Evolutionary conservation across 92 coral and sea anemone species (phyloP).

Genomic region (Actinostola sp.): DNA sequence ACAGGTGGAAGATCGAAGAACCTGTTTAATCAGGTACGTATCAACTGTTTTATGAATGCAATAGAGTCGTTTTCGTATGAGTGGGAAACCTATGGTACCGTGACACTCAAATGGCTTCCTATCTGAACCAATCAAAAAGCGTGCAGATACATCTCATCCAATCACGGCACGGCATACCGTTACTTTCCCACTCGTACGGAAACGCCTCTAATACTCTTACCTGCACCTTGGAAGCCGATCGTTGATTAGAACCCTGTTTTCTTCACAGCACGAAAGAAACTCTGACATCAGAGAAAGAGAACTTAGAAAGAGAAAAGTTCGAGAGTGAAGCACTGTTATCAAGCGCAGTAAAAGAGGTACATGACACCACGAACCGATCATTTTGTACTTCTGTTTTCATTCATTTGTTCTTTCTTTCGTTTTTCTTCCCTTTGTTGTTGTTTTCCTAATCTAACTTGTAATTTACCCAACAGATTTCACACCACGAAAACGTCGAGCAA

Average conservation of each 20-base stretch:
- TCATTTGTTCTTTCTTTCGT: neutral
- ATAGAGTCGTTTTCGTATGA: neutral
- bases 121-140: too few relatives aligned
- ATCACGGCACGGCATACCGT: too few relatives aligned
- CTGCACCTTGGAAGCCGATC: too few relatives aligned
- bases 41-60: neutral
- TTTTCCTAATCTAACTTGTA: too few relatives aligned
- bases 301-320: constrained; percentile 28
- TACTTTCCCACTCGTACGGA: too few relatives aligned
- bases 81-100: too few relatives aligned
- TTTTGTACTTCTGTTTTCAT: neutral
- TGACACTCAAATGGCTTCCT: too few relatives aligned
- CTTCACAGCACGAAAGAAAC: constrained; percentile 25
- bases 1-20: constrained; percentile 8
- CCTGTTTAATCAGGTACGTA: constrained; percentile 20
- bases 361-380: neutral
- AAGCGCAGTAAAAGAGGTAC: constrained; percentile 6
- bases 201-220: too few relatives aligned
- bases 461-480: neutral
- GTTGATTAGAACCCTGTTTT: too few relatives aligned
- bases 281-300: constrained; percentile 34
- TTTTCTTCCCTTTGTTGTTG: neutral
- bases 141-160: too few relatives aligned
- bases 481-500: neutral
- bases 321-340: constrained; percentile 25